Conservation (phyloP, 2,888 invertebrate species). For the Ochropleura leucogaster region DNA sequence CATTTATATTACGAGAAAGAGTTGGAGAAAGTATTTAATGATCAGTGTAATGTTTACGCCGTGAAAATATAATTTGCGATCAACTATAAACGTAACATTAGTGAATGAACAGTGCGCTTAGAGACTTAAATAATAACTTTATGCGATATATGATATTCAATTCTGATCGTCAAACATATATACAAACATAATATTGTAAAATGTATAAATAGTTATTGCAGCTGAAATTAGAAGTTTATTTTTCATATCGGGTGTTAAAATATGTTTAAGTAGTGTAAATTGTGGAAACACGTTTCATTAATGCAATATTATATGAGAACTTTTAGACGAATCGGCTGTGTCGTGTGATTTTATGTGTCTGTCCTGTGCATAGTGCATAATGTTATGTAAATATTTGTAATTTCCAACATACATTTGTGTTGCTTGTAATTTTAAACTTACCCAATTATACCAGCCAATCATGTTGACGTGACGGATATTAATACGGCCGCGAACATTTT, state of each 20-base stretch:
- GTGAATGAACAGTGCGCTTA: conserved; percentile 86
- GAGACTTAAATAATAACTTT: conserved; percentile 80
- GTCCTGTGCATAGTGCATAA: conserved; percentile 84
- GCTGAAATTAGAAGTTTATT: conserved; percentile 91
- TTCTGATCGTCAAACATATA: conserved; percentile 73
- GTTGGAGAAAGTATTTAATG: conserved; percentile 75
- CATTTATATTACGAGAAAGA: conserved; percentile 77
- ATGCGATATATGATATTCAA: conserved; percentile 78
- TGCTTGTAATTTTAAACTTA: conserved; percentile 67
- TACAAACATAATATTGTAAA: conserved; percentile 85
- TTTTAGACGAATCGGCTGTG: conserved; percentile 90
- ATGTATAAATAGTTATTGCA: conserved; percentile 91
- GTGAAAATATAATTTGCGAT: conserved; percentile 81
- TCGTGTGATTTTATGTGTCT: conserved; percentile 86
- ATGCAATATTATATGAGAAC: conserved; percentile 83
- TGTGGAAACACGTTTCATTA: conserved; percentile 87
- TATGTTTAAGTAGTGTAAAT: conserved; percentile 89
- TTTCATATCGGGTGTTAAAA: conserved; percentile 90
- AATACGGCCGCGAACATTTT: conserved; percentile 44
- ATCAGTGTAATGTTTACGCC: conserved; percentile 75
- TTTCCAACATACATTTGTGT: conserved; percentile 56
- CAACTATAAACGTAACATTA: conserved; percentile 75
- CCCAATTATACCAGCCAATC: conserved; percentile 66
- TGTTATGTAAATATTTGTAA: conserved; percentile 83
- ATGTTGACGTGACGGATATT: conserved; percentile 51